phyloP scores from a whole-genome alignment of 2,888 invertebrate genomes.

The Lasioglossum calceatum region DNA sequence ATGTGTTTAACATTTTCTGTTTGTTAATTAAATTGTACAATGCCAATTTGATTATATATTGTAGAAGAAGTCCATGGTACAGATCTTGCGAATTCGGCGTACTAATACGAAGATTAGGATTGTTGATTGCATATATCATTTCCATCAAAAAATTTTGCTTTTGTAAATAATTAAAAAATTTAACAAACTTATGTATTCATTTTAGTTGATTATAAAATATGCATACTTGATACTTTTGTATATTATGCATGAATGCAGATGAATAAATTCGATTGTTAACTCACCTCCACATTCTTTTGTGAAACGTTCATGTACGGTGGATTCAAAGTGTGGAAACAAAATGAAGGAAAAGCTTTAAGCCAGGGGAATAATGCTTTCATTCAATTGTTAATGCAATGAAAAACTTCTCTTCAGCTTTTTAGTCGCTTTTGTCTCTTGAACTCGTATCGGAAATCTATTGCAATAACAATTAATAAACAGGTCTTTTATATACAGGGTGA shows the following conservation, averaged over 20 bases:
- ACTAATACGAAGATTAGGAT: slow-evolving; percentile 5
- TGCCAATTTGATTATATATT: neutral
- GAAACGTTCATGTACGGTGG: neutral
- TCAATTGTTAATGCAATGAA: neutral
- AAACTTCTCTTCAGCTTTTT: neutral
- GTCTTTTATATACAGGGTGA: slow-evolving; percentile 1
- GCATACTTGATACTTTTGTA: slow-evolving; percentile 22
- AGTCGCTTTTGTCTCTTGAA: neutral
- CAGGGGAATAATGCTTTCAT: slow-evolving; percentile 2
- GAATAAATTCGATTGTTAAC: neutral
- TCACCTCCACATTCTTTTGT: neutral
- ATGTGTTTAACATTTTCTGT: neutral
- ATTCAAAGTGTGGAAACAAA: slow-evolving; percentile 10
- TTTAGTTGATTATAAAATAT: slow-evolving; percentile 24
- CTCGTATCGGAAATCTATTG: neutral
- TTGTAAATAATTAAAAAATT: slow-evolving; percentile 19
- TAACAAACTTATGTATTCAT: slow-evolving; percentile 11
- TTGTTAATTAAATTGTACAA: neutral
- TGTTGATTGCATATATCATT: neutral
- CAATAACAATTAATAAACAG: neutral
- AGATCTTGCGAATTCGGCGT: neutral
- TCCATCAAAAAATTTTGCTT: neutral
- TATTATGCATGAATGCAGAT: slow-evolving; percentile 2
- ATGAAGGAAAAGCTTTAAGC: neutral
- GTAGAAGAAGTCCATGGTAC: neutral